Conservation (phyloP, 2,113 vertebrate genomes). For the Danio rerio region DNA sequence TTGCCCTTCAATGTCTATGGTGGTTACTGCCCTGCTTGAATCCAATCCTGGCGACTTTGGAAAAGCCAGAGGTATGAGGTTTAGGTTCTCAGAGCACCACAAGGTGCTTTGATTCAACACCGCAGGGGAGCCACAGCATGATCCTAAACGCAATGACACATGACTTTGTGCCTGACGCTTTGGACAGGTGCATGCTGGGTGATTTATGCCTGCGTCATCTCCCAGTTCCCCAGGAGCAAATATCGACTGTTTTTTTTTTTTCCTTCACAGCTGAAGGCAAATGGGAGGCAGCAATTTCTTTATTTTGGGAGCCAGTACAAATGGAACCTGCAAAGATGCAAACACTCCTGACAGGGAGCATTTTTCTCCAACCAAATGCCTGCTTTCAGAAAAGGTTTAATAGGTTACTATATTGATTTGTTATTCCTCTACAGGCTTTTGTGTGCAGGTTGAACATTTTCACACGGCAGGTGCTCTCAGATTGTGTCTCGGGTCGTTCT, state of each 20-base stretch:
- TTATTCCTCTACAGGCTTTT: constrained; percentile 65
- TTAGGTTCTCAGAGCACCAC: constrained; percentile 55
- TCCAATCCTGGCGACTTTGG: not conserved
- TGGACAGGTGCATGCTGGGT: constrained; percentile 79
- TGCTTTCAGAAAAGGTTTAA: constrained; percentile 58
- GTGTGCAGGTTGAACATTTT: constrained; percentile 68
- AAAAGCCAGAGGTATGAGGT: not conserved
- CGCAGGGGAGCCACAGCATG: constrained; percentile 68
- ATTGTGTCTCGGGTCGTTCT: constrained; percentile 48
- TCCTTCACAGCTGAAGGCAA: constrained; percentile 72
- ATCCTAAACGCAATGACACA: constrained; percentile 77
- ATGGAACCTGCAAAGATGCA: constrained; percentile 77
- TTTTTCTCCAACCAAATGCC: constrained; percentile 54
- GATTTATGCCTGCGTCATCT: constrained; percentile 78
- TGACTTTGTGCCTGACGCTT: constrained; percentile 72
- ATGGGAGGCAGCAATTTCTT: constrained; percentile 76
- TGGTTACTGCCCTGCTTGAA: not conserved
- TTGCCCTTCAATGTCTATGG: no score
- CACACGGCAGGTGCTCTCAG: constrained; percentile 61
- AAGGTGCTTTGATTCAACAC: constrained; percentile 72
- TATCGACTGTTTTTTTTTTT: constrained; percentile 81
- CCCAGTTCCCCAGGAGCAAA: constrained; percentile 74
- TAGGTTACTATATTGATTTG: constrained; percentile 72
- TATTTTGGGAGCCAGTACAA: constrained; percentile 73
- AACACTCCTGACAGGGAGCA: constrained; percentile 69